Percentiles rank a stretch among this genome's conserved stretches.
phyloP scores from a whole-genome alignment of 2,797 vertebrate genomes.

The Cetoscarus ocellatus region DNA sequence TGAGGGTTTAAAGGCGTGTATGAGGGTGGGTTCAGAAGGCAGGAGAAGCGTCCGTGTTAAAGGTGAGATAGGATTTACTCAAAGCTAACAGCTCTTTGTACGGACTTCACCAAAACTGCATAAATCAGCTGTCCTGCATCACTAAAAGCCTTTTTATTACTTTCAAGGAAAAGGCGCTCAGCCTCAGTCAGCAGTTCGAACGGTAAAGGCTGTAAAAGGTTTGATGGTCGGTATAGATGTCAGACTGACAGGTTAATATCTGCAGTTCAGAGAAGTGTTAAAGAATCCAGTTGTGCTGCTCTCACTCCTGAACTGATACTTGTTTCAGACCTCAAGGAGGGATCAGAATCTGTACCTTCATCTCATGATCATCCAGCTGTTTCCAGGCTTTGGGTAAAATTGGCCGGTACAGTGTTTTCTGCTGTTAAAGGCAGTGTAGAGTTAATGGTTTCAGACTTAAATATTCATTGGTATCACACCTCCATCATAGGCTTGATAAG shows the following conservation, averaged over 20 bases:
- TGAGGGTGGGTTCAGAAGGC: constrained; percentile 3
- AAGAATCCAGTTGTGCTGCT: not conserved
- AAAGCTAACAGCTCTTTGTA: constrained; percentile 18
- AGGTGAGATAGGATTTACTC: not conserved
- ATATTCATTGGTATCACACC: too few species aligned
- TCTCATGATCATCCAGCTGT: too few species aligned
- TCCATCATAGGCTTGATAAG: too few species aligned
- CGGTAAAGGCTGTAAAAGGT: not conserved
- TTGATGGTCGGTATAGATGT: not conserved
- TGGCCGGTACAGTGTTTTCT: too few species aligned
- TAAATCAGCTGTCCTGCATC: constrained; percentile 18
- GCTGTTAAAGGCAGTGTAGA: too few species aligned
- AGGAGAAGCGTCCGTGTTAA: constrained; percentile 11
- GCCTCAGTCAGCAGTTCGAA: constrained; percentile 28
- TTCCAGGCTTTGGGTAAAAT: too few species aligned
- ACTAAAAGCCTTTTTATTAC: constrained; percentile 61
- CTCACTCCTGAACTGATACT: too few species aligned
- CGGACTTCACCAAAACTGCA: constrained; percentile 21
- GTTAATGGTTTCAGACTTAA: too few species aligned
- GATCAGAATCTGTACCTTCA: too few species aligned
- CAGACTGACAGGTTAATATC: not conserved
- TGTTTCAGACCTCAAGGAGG: too few species aligned
- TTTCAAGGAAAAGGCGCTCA: not conserved
- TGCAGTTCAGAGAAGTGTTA: not conserved
- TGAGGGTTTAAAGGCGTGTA: not conserved